Evolutionary conservation across 2,797 vertebrate species (phyloP).

Genomic region (Falco rusticolus): DNA sequence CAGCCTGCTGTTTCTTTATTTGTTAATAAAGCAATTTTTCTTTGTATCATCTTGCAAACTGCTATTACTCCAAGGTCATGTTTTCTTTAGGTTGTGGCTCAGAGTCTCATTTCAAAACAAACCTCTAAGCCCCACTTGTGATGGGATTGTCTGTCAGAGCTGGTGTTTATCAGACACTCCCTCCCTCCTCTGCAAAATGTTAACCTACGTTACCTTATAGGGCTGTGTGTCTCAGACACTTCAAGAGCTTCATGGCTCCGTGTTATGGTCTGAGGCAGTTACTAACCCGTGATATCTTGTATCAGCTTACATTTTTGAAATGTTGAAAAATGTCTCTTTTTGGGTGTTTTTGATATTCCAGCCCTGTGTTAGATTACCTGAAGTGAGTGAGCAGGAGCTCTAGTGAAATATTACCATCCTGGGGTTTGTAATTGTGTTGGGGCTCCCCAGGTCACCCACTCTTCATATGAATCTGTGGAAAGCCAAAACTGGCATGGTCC

Average conservation of each 20-base stretch:
- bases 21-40: conserved; percentile 41
- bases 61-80: neutral
- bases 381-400: neutral
- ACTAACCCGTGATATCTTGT: neutral
- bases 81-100: neutral
- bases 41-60: neutral
- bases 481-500: neutral
- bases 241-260: neutral
- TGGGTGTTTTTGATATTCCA: neutral
- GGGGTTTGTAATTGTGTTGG: fast-evolving
- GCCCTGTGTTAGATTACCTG: neutral
- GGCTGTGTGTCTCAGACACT: neutral
- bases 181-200: neutral
- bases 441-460: neutral
- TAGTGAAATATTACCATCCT: neutral
- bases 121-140: neutral
- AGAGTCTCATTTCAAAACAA: conserved; percentile 15
- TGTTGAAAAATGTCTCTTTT: neutral
- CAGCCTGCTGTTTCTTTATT: conserved; percentile 3
- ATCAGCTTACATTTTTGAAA: neutral
- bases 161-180: neutral
- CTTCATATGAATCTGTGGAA: neutral
- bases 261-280: neutral
- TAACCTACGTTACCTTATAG: neutral
- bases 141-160: neutral